Evolutionary conservation across 2,113 vertebrate species (phyloP), one percentile per base, ranked within the genome.

Genomic region (Onychorhynchus coronatus): DNA sequence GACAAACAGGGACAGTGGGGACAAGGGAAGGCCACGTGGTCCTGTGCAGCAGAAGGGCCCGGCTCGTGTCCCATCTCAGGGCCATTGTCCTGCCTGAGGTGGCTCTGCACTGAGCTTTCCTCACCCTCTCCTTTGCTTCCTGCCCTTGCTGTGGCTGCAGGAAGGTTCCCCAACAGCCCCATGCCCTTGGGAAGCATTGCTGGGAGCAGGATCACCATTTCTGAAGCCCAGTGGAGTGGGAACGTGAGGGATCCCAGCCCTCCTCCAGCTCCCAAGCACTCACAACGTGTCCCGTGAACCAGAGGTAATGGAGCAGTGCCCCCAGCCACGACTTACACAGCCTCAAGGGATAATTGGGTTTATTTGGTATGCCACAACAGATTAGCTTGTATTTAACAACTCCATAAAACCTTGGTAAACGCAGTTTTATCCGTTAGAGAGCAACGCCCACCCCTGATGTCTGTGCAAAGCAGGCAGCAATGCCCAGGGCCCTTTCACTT

Each of bases 41-140:
- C 49, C 41, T 3, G 10, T 1, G 4, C 47, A 46, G 67, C 1
- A 0, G 56, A 3, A 63, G 61, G 27, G 61, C 30, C 27, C 8
- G 4, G 28, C 30, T 61, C 1, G 0, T 4, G n/a, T 27, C 24
- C 39, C 1, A 0, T 12, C 44, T 27, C 1, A 0, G 63, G n/a
- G 23, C 37, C 35, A 25, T 1, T 1, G 0, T 16, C 39, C 58
- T 30, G 35, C 59, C 55, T 9, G 33, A 12, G 33, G 22, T 25
- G 31, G 25, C 31, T 52, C 67, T 15, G 39, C 56, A 24, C 1
- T 0, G 6, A 76, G 61, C 39, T 8, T 3, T 47, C 42, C 73
- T 72, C 62, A 18, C 16, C 19, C 2, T 9, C 14, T 22, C 47
- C 27, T 46, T 17, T 8, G 16, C 53, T 63, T 28, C 76, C 71